Evolutionary conservation across 2,888 invertebrate genomes (phyloP), one percentile per base, ranked within the genome.

Genomic region (Nephrocerus scutellatus): DNA sequence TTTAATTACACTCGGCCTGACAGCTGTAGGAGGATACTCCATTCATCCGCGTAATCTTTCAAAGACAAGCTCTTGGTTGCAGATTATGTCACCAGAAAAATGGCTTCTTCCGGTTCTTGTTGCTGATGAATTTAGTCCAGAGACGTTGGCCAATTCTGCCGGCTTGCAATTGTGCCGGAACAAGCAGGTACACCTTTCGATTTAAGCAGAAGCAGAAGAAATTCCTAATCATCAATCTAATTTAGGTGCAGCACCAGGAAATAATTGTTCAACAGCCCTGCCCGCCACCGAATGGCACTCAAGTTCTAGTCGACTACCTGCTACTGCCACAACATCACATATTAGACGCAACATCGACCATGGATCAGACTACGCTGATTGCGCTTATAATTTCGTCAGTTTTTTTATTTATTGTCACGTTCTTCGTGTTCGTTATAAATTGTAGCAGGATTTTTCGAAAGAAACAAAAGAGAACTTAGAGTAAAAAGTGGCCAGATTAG

Each of bases 261-360:
- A 88, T 87, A 47, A 90, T 91, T 56, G 82, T 88, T 19, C 85
- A 87, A 60, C 77, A 82, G 25, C 78, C 84, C 12, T 88, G 88
- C 59, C 84, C 85, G 5, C 77, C 81, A 4, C 84, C 84, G 2
- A 85, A 88, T 59, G 87, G 87, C 24, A 80, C 81, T 0, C 79
- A 80, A 68, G 75, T 79, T 31, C 70, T 82, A 40, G 70, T 74
- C 37, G 73, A 72, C 51, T 74, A 65, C 48, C 70, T 70, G 50
- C 56, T 76, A 40, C 62, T 72, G 35, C 61, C 73, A 12, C 70
- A 73, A 47, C 68, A 74, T 52, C 70, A 76, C 44, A 70, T 73
- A 39, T 64, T 74, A 24, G 71, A 74, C 54, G 70, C 73, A 38
- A 64, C 70, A 5, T 62, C 65, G 55, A 68, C 70, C 57, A 73